These are phyloP conservation scores for Macrotrachela quadricornifera DNA, from an alignment of 1,140 invertebrate genomes.

Conservation along the genomic window DNA sequence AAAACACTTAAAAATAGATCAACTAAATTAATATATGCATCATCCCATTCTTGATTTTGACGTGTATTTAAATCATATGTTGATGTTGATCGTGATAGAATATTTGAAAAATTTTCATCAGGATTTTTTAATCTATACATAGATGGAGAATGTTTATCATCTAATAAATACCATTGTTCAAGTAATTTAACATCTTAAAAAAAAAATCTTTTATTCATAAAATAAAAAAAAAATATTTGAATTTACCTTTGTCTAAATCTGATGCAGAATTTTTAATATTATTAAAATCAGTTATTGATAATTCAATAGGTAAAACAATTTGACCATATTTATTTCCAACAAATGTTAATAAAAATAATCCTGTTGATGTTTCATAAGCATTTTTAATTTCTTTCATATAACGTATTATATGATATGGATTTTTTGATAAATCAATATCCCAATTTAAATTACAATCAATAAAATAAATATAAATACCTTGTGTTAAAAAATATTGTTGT, in stretches of 20 bases:
- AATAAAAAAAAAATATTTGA: background rate
- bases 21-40: too few relatives aligned
- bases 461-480: constrained; percentile 18
- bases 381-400: constrained; percentile 47
- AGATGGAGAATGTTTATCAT: constrained; percentile 1
- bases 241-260: constrained; percentile 10
- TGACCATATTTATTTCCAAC: constrained; percentile 30
- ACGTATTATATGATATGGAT: constrained; percentile 45
- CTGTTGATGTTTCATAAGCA: constrained; percentile 48
- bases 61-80: too few relatives aligned
- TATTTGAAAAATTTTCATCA: background rate
- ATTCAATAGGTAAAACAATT: constrained; percentile 21
- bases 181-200: constrained; percentile 9
- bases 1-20: too few relatives aligned
- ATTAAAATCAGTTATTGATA: constrained; percentile 20
- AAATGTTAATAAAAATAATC: constrained; percentile 47
- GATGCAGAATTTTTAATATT: constrained; percentile 16
- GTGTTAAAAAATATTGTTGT: constrained; percentile 45
- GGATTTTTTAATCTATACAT: constrained; percentile 1
- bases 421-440: constrained; percentile 36
- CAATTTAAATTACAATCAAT: constrained; percentile 53
- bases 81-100: background rate
- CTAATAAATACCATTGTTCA: constrained; percentile 8
- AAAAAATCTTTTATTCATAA: background rate
- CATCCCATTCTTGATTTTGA: too few relatives aligned